These are phyloP conservation scores for Noctua janthe DNA, from an alignment of 2,888 invertebrate species.

Conservation along the genomic window DNA sequence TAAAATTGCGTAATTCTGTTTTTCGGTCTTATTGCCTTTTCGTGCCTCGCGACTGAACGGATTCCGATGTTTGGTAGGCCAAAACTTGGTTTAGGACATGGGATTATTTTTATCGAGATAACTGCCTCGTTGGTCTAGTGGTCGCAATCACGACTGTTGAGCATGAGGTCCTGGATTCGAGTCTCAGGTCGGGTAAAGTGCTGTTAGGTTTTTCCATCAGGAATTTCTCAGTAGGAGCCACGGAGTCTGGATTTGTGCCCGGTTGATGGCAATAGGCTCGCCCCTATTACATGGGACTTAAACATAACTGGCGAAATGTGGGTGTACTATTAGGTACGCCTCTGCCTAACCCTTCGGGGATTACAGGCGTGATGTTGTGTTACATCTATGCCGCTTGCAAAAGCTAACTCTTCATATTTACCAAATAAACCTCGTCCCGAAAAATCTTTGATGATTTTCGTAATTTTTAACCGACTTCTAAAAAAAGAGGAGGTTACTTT, in stretches of 20 bases:
- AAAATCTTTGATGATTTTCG: background rate
- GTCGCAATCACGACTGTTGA: background rate
- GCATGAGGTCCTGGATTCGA: background rate
- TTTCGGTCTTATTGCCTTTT: background rate
- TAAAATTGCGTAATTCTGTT: background rate
- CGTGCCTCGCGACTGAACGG: too few species aligned
- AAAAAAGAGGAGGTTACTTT: background rate
- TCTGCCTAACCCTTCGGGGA: background rate
- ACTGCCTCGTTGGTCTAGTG: background rate
- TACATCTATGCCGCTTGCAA: background rate
- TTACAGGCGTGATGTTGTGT: background rate
- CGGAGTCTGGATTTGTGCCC: too few species aligned
- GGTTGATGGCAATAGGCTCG: too few species aligned
- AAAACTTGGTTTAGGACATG: background rate
- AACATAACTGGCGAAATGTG: too few species aligned
- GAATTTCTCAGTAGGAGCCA: too few species aligned
- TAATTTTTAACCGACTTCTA: background rate
- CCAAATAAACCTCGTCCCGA: background rate
- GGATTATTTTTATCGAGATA: background rate
- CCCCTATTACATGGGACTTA: too few species aligned
- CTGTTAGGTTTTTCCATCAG: too few species aligned
- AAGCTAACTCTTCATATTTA: background rate
- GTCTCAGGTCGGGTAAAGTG: too few species aligned
- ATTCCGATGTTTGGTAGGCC: background rate
- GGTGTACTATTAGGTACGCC: background rate